Evolutionary conservation across 2,888 invertebrate species (phyloP), one percentile per base, ranked within the genome.

Genomic region (Hemaris fuciformis): DNA sequence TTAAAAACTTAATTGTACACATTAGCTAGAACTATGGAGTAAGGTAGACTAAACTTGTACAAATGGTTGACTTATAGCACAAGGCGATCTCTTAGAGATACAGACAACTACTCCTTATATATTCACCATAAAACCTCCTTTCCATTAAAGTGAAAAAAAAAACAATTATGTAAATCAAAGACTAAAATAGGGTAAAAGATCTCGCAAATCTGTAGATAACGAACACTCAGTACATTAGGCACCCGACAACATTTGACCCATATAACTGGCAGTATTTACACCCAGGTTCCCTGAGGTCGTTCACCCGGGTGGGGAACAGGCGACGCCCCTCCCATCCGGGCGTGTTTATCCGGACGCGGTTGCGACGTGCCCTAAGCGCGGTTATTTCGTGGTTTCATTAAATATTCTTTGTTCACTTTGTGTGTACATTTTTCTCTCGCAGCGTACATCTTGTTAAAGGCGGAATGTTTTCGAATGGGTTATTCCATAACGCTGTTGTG

Each of bases 251-350:
- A 38, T 62, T 45, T 66, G 42, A 43, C 59, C 63, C 60, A 53
- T 58, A 64, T 59, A 45, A 41, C 62, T 23, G 8, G 45, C 25
- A 56, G 58, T 53, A 60, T 45, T 62, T 61, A 63, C 62, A 59
- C 63, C 64, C 61, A 60, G 64, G 63, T 56, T 59, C 42, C 27
- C 46, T 15, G 57, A 56, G 69, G 64, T 73, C 70, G 59, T 73
- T 73, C 59, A 71, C 69, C 75, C 59, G 60, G 38, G 61, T 64
- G 41, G 15, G 15, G 27, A 25, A 38, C 27, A n/a, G n/a, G n/a
- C 15, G 25, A n/a, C 23, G 34, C 10, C 38, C 43, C 31, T 20
- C 22, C 20, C n/a, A 41, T 31, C 60, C 45, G 61, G 48, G 31
- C 57, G 46, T 64, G 59, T 67, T 64, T 62, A 61, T 61, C 45